Evolutionary conservation across 2,888 invertebrate species (phyloP), one percentile per base, ranked within the genome.

Genomic region (Lithophane semibrunnea): DNA sequence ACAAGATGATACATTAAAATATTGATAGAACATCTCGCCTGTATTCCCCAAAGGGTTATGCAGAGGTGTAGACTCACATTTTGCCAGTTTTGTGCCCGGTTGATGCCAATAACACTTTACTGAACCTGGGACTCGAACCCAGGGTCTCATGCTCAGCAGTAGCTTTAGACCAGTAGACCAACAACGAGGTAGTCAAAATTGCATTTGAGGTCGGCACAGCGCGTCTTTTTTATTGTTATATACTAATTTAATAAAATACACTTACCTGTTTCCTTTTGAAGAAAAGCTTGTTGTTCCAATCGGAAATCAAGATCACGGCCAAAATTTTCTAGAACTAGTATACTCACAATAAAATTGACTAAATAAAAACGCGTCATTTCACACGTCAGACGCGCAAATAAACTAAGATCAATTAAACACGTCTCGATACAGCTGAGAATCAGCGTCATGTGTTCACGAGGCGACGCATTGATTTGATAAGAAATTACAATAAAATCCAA

Each of bases 401-500:
- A 74, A 81, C 44, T 47, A 60, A 42, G 21, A 75, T 49, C 44
- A 37, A 58, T 63, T 24, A 29, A 72, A 78, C 42, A 66, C 74
- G 82, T 68, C 49, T 63, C 18, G 16, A 49, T 66, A n/a, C 24
- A 56, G 37, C 52, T 74, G 42, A 78, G 47, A 74, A 37, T 61
- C 47, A n/a, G 52, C 73, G 29, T 42, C 47, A 24, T n/a, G 18
- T 77, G 78, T 72, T 66, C 61, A 52, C 73, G 64, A 56, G 21
- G 67, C 24, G 9, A 49, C 42, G 44, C 73, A 73, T 76, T 70
- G 44, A 58, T 70, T 70, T 49, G 79, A 75, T 79, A 77, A 77
- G 69, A 77, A 75, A 61, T 69, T 73, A 77, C 72, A 76, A 78
- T 72, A 61, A 72, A 79, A 79, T 67, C 61, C 67, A 80, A 82